phyloP scores from a whole-genome alignment of 2,113 vertebrate genomes.

The Boulengeromyrus knoepffleri region DNA sequence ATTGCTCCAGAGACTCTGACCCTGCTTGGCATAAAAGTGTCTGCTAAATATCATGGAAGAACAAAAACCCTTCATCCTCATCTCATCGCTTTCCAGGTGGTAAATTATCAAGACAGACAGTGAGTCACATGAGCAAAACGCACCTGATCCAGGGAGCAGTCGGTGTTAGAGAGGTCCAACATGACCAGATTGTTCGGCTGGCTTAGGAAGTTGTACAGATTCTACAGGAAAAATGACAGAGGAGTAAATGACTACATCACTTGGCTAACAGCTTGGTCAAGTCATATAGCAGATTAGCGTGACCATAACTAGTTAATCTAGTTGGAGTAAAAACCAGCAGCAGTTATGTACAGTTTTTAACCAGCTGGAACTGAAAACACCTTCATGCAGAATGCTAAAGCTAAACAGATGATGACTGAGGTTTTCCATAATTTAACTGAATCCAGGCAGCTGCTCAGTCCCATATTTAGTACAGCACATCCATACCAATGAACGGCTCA shows the following conservation, averaged over 20 bases:
- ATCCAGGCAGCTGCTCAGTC: not conserved
- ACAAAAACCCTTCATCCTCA: not conserved
- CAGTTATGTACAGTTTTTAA: not conserved
- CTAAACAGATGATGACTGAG: not conserved
- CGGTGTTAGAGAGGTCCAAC: slow-evolving; percentile 86
- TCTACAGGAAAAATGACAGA: slow-evolving; percentile 51
- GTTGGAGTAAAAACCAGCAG: not conserved
- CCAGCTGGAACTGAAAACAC: not conserved
- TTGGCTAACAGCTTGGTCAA: not conserved
- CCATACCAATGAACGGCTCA: not conserved
- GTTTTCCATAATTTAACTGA: not conserved
- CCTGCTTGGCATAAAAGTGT: not conserved
- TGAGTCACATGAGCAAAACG: slow-evolving; percentile 26
- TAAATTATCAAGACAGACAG: not conserved
- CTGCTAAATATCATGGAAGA: not conserved
- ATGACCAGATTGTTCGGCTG: slow-evolving; percentile 75
- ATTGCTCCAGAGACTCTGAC: not conserved
- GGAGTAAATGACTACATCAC: not conserved
- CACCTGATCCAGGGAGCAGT: slow-evolving; percentile 87
- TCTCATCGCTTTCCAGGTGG: not conserved
- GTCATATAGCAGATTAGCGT: not conserved
- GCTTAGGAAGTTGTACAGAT: slow-evolving; percentile 83
- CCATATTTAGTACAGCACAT: not conserved
- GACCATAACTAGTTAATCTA: not conserved
- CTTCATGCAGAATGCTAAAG: not conserved